phyloP scores from a whole-genome alignment of 2,113 vertebrate genomes.

The Poecile atricapillus region DNA sequence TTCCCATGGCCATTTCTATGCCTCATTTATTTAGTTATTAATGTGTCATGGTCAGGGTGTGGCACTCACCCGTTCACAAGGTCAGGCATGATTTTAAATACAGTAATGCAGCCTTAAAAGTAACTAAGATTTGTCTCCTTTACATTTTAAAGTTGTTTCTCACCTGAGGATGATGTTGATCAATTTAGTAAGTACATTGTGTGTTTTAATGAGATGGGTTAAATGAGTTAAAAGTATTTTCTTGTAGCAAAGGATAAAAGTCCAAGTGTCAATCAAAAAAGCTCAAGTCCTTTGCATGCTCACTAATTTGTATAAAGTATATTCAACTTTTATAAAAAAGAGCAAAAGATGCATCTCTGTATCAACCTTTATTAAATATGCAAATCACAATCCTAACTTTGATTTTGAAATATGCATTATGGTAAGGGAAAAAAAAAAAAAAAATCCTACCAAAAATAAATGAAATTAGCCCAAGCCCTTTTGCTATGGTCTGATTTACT shows the following conservation, averaged over 20 bases:
- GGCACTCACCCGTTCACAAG: background rate
- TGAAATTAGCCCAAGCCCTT: background rate
- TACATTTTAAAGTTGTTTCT: background rate
- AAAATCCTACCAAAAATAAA: background rate
- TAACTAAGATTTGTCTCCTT: background rate
- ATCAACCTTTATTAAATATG: background rate
- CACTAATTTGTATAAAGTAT: background rate
- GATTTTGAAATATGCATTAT: background rate
- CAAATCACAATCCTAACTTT: background rate
- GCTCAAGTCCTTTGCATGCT: background rate
- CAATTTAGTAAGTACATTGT: background rate
- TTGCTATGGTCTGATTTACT: background rate
- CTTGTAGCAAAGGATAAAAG: background rate
- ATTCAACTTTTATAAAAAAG: background rate
- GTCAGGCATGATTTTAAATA: conserved; percentile 29
- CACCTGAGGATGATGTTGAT: conserved; percentile 8
- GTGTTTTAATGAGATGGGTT: background rate
- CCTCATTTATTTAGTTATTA: background rate
- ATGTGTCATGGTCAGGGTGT: background rate
- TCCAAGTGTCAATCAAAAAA: background rate
- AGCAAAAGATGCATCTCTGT: background rate
- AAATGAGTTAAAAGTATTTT: background rate
- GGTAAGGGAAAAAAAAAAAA: background rate
- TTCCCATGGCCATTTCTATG: background rate
- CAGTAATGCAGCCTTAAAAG: background rate